Evolutionary conservation across 2,888 invertebrate species (phyloP).

Genomic region (Tigriopus californicus): DNA sequence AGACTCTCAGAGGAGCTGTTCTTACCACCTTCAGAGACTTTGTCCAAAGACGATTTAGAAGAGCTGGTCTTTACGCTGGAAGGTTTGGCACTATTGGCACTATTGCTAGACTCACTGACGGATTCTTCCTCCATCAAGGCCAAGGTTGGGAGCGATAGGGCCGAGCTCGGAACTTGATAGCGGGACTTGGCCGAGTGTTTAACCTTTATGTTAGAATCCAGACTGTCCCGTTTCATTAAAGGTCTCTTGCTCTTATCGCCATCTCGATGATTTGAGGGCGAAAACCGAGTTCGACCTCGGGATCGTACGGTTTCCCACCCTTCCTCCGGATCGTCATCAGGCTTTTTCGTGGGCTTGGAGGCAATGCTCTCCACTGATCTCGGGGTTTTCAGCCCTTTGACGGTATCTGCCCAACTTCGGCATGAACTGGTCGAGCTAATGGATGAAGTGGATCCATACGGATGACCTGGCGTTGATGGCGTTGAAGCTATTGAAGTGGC

Average conservation of each 20-base stretch:
- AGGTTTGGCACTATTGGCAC: not conserved
- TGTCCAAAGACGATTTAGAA: not conserved
- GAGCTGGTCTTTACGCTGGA: not conserved
- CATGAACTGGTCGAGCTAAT: not conserved
- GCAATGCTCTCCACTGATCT: conserved; percentile 19
- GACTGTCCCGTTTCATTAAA: too few species aligned
- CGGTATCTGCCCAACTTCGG: conserved; percentile 31
- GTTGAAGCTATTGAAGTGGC: too few species aligned
- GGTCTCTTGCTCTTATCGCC: not conserved
- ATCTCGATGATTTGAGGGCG: not conserved
- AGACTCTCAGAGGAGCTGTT: not conserved
- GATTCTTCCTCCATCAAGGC: too few species aligned
- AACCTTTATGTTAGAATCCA: not conserved
- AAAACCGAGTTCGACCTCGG: conserved; percentile 26
- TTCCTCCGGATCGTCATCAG: conserved; percentile 26
- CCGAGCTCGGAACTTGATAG: conserved; percentile 62
- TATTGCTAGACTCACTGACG: too few species aligned
- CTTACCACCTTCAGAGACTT: not conserved
- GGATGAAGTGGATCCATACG: conserved; percentile 3
- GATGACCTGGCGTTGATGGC: not conserved
- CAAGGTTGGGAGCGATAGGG: conserved; percentile 46
- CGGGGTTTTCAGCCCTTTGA: conserved; percentile 23
- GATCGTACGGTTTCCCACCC: conserved; percentile 73
- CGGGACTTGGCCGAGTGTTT: conserved; percentile 35
- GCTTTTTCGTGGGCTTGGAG: conserved; percentile 16